phyloP scores from a whole-genome alignment of 2,888 invertebrate genomes.

The Eulithis testata region DNA sequence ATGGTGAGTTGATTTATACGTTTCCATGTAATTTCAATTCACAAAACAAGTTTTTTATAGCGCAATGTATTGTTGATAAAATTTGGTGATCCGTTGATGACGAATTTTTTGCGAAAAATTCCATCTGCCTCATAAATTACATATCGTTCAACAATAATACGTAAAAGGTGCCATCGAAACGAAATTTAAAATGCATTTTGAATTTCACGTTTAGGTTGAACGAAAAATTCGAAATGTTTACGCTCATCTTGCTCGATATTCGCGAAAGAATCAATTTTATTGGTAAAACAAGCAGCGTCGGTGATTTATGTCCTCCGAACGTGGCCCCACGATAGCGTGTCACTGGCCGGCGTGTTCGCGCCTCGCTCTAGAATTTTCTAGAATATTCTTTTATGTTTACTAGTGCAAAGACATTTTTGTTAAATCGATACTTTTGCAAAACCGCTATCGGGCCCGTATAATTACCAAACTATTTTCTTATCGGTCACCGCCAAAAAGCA shows the following conservation, averaged over 20 bases:
- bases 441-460: slow-evolving; percentile 31
- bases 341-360: slow-evolving; percentile 72
- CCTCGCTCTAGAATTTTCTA: slow-evolving; percentile 76
- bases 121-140: slow-evolving; percentile 23
- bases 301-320: slow-evolving; percentile 79
- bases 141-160: slow-evolving; percentile 30
- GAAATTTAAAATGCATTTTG: slow-evolving; percentile 30
- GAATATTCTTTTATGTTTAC: slow-evolving; percentile 75
- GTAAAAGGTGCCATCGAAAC: slow-evolving; percentile 24
- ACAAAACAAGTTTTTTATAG: slow-evolving; percentile 64
- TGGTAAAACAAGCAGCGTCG: slow-evolving; percentile 77
- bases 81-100: slow-evolving; percentile 61
- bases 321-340: slow-evolving; percentile 75
- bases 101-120: slow-evolving; percentile 48
- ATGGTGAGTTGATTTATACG: slow-evolving; percentile 72
- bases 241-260: slow-evolving; percentile 59
- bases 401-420: slow-evolving; percentile 55
- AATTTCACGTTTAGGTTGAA: slow-evolving; percentile 27
- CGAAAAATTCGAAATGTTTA: slow-evolving; percentile 51
- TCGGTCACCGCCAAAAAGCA: slow-evolving; percentile 31
- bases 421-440: slow-evolving; percentile 35
- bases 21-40: slow-evolving; percentile 64
- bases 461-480: slow-evolving; percentile 26
- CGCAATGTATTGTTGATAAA: slow-evolving; percentile 48
- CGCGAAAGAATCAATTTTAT: slow-evolving; percentile 80